A percentile compares a stretch with the other conserved stretches of the same genome.
These are phyloP conservation scores for Myotis brandtii DNA, from an alignment of 2,113 vertebrate genomes.

Conservation along the genomic window DNA sequence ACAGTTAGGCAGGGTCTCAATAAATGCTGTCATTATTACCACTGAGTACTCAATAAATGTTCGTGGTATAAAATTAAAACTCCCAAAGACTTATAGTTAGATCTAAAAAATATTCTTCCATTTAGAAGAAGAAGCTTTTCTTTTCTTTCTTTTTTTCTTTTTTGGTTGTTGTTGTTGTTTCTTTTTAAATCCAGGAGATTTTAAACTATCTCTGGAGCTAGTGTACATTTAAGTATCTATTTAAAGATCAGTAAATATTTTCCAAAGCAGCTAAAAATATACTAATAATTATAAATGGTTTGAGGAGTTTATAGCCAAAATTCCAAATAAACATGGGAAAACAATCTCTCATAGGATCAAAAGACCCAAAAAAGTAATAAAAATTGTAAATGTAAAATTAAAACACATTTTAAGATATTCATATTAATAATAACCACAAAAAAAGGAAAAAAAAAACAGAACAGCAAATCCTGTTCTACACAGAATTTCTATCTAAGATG, in stretches of 20 bases:
- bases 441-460: background rate
- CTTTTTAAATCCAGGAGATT: constrained; percentile 70
- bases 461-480: background rate
- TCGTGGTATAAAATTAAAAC: constrained; percentile 69
- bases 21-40: constrained; percentile 56
- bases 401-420: constrained; percentile 8
- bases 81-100: constrained; percentile 60
- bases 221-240: constrained; percentile 59
- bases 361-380: background rate
- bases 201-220: constrained; percentile 53
- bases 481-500: background rate
- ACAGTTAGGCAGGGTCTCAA: constrained; percentile 30
- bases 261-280: constrained; percentile 40
- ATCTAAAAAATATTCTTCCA: constrained; percentile 65
- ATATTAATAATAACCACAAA: background rate
- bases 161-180: constrained; percentile 53
- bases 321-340: background rate
- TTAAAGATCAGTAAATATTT: constrained; percentile 74
- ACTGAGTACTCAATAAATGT: constrained; percentile 37
- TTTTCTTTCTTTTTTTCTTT: background rate
- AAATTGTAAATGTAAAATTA: constrained; percentile 34
- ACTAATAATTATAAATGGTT: constrained; percentile 7
- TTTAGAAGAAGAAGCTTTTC: constrained; percentile 41
- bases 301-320: background rate
- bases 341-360: background rate